Evolutionary conservation across 2,797 vertebrate genomes (phyloP).

Genomic region (Momotus momota): DNA sequence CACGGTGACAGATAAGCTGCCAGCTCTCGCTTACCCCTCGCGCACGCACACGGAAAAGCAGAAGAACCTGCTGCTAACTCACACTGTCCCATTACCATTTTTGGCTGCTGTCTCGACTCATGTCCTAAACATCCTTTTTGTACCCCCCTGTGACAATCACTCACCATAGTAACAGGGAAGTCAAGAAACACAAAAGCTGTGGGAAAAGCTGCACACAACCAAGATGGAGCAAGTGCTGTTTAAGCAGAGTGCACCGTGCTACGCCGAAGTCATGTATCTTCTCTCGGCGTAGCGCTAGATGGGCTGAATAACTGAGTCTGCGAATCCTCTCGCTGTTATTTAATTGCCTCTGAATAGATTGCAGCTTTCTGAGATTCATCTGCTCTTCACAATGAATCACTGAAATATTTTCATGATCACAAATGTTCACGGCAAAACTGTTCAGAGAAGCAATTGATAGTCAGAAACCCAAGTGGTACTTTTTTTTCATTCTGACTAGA

Average conservation of each 20-base stretch:
- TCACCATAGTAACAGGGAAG: conserved; percentile 27
- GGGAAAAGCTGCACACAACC: neutral
- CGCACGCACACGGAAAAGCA: neutral
- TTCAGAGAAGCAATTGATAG: neutral
- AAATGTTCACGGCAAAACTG: conserved; percentile 1
- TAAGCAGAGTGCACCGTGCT: neutral
- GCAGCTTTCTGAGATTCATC: conserved; percentile 34
- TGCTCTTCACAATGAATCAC: conserved; percentile 33
- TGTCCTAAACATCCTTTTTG: neutral
- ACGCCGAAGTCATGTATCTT: neutral
- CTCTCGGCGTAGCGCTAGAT: neutral
- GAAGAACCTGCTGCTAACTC: conserved; percentile 6
- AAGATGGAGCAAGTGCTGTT: neutral
- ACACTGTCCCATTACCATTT: neutral
- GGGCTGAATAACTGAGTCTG: neutral
- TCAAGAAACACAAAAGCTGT: neutral
- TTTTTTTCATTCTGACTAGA: neutral
- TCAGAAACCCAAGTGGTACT: neutral
- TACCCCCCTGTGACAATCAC: neutral
- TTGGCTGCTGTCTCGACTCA: neutral
- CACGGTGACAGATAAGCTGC: neutral
- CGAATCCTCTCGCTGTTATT: neutral
- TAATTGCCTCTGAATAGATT: conserved; percentile 40
- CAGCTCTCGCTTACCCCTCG: neutral
- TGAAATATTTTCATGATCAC: conserved; percentile 44